Evolutionary conservation across 2,113 vertebrate species (phyloP).

Genomic region (Anoplopoma fimbria): DNA sequence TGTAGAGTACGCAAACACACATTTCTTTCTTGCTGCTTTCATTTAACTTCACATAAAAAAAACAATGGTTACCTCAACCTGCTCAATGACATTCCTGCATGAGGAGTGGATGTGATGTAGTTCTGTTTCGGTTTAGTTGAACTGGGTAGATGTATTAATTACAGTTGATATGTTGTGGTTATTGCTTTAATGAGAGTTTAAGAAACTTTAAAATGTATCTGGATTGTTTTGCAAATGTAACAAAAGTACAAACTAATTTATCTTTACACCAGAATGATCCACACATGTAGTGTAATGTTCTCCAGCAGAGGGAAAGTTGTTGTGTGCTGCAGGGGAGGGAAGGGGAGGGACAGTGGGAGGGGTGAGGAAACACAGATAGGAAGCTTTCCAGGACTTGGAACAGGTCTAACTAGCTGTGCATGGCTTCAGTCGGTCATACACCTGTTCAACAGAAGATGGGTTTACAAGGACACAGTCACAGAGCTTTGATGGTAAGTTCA

Average conservation of each 20-base stretch:
- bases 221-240: not conserved
- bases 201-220: not conserved
- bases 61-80: slow-evolving; percentile 36
- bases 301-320: slow-evolving; percentile 62
- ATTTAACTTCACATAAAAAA: not conserved
- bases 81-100: slow-evolving; percentile 69
- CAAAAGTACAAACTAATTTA: not conserved
- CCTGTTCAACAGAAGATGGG: not conserved
- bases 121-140: not conserved
- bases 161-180: not conserved
- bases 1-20: not conserved
- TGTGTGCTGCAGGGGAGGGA: not conserved
- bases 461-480: not conserved
- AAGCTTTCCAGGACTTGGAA: not conserved
- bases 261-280: not conserved
- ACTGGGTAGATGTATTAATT: not conserved
- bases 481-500: slow-evolving; percentile 53
- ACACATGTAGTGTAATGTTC: not conserved
- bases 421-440: slow-evolving; percentile 23
- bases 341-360: slow-evolving; percentile 22
- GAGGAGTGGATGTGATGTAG: slow-evolving; percentile 43
- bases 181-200: not conserved
- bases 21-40: slow-evolving; percentile 18
- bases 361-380: not conserved
- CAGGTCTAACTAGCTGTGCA: slow-evolving; percentile 57